Evolutionary conservation across 1,140 invertebrate genomes (phyloP), one percentile per base, ranked within the genome.

Genomic region (Nylanderia fulva): DNA sequence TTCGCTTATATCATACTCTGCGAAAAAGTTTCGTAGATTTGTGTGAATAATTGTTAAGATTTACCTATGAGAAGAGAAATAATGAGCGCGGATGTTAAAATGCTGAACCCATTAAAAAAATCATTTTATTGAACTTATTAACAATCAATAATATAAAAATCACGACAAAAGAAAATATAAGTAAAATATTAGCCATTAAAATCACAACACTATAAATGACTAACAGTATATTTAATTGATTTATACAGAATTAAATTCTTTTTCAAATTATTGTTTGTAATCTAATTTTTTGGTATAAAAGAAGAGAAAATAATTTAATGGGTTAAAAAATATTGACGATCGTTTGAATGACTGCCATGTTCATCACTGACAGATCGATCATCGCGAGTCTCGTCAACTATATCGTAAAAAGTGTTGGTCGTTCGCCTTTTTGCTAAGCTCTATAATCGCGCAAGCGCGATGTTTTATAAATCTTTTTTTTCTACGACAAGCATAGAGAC

Each of bases 401-500:
- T 48, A 48, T 72, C 58, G 27, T 82, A 82, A 58, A 33, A 64
- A 83, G 52, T 61, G 48, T 60, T 45, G 56, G 52, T 33, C 42
- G 36, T 76, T 69, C 52, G 39, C 61, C 33, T 48, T 45, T 52
- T 85, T 54, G 66, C 54, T 72, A 74, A 60, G 33, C 42, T 66
- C 39, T 42, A 56, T 11, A 64, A 56, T 64, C 79, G 39, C 42
- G 39, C 56, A 56, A 45, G 48, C 64, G 76, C 64, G 48, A 60
- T 54, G 76, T 86, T 72, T 79, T 71, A 24, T 86, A 68, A 86
- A 77, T 85, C 66, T 45, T 61, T n/a, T 56, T 88, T 88, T 88
- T 82, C 74, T 88, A 87, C 80, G 64, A 58, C 82, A 74, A 79
- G 75, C 63, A 77, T 61, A 74, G 52, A 75, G 77, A 87, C 68